Percentiles rank a stretch among this genome's conserved stretches.
Conservation (phyloP, 2,888 invertebrate genomes). For the Nemurella pictetii region DNA sequence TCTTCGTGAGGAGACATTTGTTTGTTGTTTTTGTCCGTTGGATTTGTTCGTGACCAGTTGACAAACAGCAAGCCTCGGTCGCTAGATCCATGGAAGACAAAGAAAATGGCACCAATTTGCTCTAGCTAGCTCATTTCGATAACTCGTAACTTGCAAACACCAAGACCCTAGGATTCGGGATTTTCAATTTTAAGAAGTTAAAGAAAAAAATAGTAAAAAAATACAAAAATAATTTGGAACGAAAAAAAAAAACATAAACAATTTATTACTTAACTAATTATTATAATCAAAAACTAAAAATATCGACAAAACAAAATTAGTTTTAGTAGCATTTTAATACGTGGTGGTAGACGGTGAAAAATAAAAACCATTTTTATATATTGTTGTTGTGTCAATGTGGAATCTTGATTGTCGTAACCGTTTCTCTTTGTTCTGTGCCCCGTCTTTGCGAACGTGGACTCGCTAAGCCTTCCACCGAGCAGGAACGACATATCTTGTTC, state of each 20-base stretch:
- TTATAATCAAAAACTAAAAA: background rate
- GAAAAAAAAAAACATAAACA: background rate
- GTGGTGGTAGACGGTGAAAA: background rate
- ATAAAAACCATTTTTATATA: conserved; percentile 14
- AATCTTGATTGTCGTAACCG: background rate
- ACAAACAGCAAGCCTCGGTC: too few relatives aligned
- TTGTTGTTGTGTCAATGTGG: conserved; percentile 6
- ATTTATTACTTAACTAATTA: background rate
- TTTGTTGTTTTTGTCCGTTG: too few relatives aligned
- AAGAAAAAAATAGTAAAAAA: conserved; percentile 16
- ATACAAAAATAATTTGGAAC: background rate
- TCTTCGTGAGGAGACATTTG: too few relatives aligned
- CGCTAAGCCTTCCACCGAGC: too few relatives aligned
- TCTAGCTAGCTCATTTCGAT: background rate
- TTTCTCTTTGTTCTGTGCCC: too few relatives aligned
- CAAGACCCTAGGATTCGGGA: background rate
- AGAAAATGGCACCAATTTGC: conserved; percentile 8
- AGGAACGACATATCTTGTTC: too few relatives aligned
- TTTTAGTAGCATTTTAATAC: conserved; percentile 27
- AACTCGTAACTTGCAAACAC: background rate
- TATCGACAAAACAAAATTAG: conserved; percentile 1
- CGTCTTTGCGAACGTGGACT: too few relatives aligned
- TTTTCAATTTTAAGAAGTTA: background rate
- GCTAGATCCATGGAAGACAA: background rate
- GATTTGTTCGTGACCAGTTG: too few relatives aligned